Evolutionary conservation across 1,140 invertebrate species (phyloP).

Genomic region (Ips typographus): DNA sequence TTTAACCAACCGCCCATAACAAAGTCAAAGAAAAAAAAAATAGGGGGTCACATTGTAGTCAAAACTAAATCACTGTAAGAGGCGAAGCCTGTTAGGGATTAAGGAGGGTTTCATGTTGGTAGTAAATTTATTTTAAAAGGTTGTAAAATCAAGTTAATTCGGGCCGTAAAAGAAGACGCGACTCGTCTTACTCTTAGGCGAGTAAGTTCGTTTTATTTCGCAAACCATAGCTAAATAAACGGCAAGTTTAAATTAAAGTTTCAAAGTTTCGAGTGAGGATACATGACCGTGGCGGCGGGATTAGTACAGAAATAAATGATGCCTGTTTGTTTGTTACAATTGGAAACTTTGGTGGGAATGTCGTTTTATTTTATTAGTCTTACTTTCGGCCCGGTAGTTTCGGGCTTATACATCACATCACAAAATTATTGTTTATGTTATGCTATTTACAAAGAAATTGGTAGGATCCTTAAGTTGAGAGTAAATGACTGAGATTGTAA

Average conservation of each 20-base stretch:
- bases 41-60: constrained; percentile 7
- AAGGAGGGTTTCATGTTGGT: constrained; percentile 23
- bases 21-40: neutral
- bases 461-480: no score
- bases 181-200: constrained; percentile 3
- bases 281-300: neutral
- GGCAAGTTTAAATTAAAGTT: constrained; percentile 5
- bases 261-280: constrained; percentile 5
- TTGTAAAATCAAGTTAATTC: constrained; percentile 29
- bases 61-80: constrained; percentile 17
- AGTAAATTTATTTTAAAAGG: constrained; percentile 25
- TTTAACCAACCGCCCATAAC: neutral
- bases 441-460: no score
- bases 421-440: no score
- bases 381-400: neutral
- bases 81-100: constrained; percentile 4
- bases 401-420: no score
- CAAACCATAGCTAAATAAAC: neutral
- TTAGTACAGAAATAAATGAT: constrained; percentile 4
- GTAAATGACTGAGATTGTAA: no score
- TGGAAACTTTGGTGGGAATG: neutral
- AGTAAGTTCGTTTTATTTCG: constrained; percentile 1
- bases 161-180: constrained; percentile 12
- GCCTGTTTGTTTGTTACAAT: constrained; percentile 2
- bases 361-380: constrained; percentile 1